Base-by-base conservation (phyloP, 2,113 vertebrate genomes). In the Hassar affinis region DNA sequence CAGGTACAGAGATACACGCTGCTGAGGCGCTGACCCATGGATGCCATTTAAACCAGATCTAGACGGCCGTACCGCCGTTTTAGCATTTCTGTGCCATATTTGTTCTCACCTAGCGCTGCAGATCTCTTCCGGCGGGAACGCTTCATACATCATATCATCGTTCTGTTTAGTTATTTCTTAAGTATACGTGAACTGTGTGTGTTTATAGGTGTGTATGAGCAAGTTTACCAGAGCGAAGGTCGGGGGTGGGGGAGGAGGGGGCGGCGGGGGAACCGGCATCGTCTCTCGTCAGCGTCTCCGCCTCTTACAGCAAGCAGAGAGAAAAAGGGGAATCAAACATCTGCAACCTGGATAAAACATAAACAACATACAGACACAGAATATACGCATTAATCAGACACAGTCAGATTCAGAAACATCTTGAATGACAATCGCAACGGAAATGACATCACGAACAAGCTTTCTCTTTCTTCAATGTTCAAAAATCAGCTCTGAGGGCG, bases 201-300 rank as follows among this genome's bases (percentile, higher is more conserved):
- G 61, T 85, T n/a, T 38, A 20, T 25, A 22, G 5, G 35, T 38
- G 59, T 27, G 52, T 59, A n/a, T 25, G 94, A 95, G 47, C 6
- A 15, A 10, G 72, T 75, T 47, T 92, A 99, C 98, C 91, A 90
- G 3, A 72, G 93, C 59, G 56, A 97, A 86, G 0, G 96, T 98
- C 51, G 92, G 96, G 1, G 97, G 96, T 0, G 97, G 97, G 25
- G 93, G 90, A 51, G 93, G 91, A 1, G 94, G 91, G 18, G 94
- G 97, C 14, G 91, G 96, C 1, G 97, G 97, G 42, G 97, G 97
- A 66, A 95, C 96, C 0, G 98, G 98, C 97, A 98, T 99, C 91
- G 92, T 95, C 90, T 84, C 88, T 59, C 78, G 86, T 92, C 90
- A 87, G 59, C 77, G 68, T 86, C 85, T 74, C 90, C 83, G 83